Base-by-base conservation (phyloP, 2,797 vertebrate species). In the Scarus forsteni region DNA sequence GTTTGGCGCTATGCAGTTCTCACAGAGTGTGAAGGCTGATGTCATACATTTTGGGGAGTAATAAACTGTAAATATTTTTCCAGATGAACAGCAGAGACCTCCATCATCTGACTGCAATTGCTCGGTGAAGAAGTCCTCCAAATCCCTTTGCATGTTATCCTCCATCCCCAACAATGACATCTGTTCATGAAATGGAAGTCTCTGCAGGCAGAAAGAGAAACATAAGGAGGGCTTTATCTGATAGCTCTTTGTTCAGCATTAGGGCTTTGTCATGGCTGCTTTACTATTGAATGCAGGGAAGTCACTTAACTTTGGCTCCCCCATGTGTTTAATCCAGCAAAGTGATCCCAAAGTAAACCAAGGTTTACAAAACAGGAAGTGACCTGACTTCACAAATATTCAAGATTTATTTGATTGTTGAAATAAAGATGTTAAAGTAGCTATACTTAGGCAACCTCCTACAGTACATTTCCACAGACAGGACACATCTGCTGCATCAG, bases 11-110 rank as follows among this genome's bases (percentile, higher is more conserved):
- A 14, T 43, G 51, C 34, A 49, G 49, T 51, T 16, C 48, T 43
- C 48, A 40, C 36, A 60, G 49, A 61, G 7, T 10, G 27, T 67
- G 48, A 63, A 48, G 2, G 5, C 67, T 85, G 80, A 87, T 85
- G 72, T 88, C 66, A 89, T 73, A 48, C 52, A 51, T 27, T 78
- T 60, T 77, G 85, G 50, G 64, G 77, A 83, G 15, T 53, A 49
- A 79, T 81, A 77, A 87, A 81, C 10, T 75, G 19, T 40, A 85
- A 69, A 84, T 75, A 60, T 65, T 55, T 77, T 82, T 84, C 68
- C 70, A 79, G 43, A 49, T 83, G 68, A 73, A 66, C 48, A 1
- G 10, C 50, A 71, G 51, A 79, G 48, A 65, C 52, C 68, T 59
- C 58, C 64, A 70, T 78, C 68, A 81, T 70, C 60, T 67, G 67